Conservation (phyloP, 2,797 vertebrate species). For the Mastacembelus armatus region DNA sequence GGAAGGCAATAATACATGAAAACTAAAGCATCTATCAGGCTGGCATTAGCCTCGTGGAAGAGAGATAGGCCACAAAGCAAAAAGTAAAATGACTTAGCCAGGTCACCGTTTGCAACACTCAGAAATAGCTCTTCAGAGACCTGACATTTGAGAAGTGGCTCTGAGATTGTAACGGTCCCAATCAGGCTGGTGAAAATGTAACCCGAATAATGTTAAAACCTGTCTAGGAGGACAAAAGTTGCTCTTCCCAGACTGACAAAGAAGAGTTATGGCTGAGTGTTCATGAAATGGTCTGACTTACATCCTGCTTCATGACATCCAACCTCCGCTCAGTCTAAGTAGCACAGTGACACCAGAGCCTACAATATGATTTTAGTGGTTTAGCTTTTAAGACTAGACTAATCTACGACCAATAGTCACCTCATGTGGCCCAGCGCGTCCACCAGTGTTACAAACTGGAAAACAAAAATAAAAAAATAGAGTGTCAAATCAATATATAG, state of each 20-base stretch:
- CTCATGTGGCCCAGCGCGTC: conserved; percentile 72
- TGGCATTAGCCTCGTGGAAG: conserved; percentile 72
- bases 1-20: conserved; percentile 60
- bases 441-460: conserved; percentile 77
- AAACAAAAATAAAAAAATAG: conserved; percentile 57
- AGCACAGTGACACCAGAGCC: conserved; percentile 67
- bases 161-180: conserved; percentile 32
- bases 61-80: conserved; percentile 77
- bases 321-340: conserved; percentile 68
- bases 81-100: conserved; percentile 72
- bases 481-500: conserved; percentile 54
- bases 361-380: conserved; percentile 75
- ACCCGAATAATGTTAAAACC: conserved; percentile 23
- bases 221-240: conserved; percentile 21
- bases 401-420: conserved; percentile 82
- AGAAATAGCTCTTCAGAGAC: conserved; percentile 71
- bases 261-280: conserved; percentile 78
- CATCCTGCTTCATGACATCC: conserved; percentile 77
- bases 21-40: conserved; percentile 76
- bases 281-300: conserved; percentile 72
- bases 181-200: conserved; percentile 39
- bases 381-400: conserved; percentile 67
- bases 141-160: conserved; percentile 52
- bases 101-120: conserved; percentile 77
- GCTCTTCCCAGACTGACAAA: conserved; percentile 35